phyloP scores from a whole-genome alignment of 2,797 vertebrate genomes.

The Notoglanidium macrostoma region DNA sequence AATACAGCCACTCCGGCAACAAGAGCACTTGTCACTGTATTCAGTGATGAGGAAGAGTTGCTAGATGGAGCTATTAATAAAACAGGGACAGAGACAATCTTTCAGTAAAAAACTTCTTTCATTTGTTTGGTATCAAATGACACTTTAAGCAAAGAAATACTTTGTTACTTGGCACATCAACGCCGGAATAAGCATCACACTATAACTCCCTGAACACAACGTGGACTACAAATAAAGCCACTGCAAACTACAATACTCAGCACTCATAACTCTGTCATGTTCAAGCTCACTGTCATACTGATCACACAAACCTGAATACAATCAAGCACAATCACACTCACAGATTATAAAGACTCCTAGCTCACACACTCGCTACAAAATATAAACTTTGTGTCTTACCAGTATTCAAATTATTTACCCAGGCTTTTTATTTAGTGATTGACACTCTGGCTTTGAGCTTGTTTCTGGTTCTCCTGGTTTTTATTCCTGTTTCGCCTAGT shows the following conservation, averaged over 20 bases:
- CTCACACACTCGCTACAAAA: neutral
- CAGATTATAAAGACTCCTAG: neutral
- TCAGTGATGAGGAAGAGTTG: conserved; percentile 74
- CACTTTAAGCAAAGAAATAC: neutral
- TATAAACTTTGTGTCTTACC: neutral
- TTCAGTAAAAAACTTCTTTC: neutral
- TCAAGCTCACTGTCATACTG: neutral
- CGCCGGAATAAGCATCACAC: neutral
- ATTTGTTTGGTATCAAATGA: neutral
- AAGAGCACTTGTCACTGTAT: conserved; percentile 83
- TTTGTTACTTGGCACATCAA: neutral
- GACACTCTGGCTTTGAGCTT: neutral
- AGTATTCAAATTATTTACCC: neutral
- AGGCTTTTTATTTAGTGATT: neutral
- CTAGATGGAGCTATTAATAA: conserved; percentile 62
- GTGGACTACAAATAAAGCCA: neutral
- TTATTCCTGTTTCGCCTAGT: neutral
- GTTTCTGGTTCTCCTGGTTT: neutral
- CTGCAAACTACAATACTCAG: neutral
- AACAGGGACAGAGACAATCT: neutral
- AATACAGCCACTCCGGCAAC: conserved; percentile 88
- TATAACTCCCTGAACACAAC: neutral
- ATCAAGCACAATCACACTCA: neutral
- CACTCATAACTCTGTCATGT: neutral
- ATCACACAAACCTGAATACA: neutral